These are phyloP conservation scores for Riptortus pedestris DNA, from an alignment of 1,140 invertebrate species.

Conservation along the genomic window DNA sequence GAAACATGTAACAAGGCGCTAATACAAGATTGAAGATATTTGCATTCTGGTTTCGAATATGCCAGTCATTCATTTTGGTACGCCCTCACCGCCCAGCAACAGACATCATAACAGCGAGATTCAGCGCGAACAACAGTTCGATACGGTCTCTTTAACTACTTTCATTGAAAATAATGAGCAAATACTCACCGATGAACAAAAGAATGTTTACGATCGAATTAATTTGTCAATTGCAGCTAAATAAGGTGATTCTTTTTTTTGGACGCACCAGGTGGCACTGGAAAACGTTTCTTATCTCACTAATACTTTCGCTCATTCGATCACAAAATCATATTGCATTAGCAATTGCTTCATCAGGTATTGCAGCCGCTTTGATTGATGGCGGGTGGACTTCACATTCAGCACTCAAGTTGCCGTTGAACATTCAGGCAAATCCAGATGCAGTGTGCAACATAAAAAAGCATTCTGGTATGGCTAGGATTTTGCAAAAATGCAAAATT, in stretches of 20 bases:
- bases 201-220: too few relatives aligned
- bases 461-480: not conserved
- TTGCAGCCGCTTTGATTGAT: too few relatives aligned
- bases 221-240: too few relatives aligned
- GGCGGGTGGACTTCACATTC: too few relatives aligned
- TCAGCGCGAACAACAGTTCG: not conserved
- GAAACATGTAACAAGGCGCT: not conserved
- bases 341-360: not conserved
- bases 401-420: too few relatives aligned
- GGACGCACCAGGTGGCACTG: too few relatives aligned
- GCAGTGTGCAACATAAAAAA: too few relatives aligned
- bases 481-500: constrained; percentile 15
- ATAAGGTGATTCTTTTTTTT: too few relatives aligned
- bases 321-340: not conserved
- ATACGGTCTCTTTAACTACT: not conserved
- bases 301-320: not conserved
- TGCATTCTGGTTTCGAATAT: not conserved
- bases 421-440: too few relatives aligned
- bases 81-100: not conserved
- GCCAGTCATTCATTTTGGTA: not conserved
- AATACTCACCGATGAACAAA: too few relatives aligned
- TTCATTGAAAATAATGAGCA: not conserved
- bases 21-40: not conserved
- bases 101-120: not conserved
- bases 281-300: too few relatives aligned